Evolutionary conservation across 2,888 invertebrate genomes (phyloP), one percentile per base, ranked within the genome.

Genomic region (Eilema depressum): DNA sequence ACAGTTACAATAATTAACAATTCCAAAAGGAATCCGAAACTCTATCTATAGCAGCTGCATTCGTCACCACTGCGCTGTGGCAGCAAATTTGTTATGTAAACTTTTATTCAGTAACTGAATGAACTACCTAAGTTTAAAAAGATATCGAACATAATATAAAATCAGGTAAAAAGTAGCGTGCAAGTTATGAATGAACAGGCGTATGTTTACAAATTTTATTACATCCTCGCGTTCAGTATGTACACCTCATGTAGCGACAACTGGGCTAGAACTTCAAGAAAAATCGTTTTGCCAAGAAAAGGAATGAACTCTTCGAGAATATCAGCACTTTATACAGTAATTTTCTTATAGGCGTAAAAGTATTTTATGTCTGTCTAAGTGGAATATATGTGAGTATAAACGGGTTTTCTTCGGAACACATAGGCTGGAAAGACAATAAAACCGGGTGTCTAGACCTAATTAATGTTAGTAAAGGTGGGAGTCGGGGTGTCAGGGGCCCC

Each of bases 191-290:
- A 47, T 23, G 17, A 10, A 17, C 0, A 33, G 5, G 66, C 78
- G 81, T 86, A 37, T 79, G 69, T 85, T 85, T 83, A 5, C 80
- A 79, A 63, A 60, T 81, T 86, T 84, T 86, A 85, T 86, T 85
- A 85, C 82, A 79, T 84, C 85, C 83, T 84, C 77, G 71, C 82
- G 79, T 76, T 78, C 79, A 82, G 85, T 80, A 81, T 76, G 77
- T 83, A 82, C 83, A 80, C 64, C 67, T 81, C 80, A 81, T 80
- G 83, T 79, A 77, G 77, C 71, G 73, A 67, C 68, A 71, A 81
- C 79, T 74, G 66, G 82, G 78, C 78, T 83, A 80, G 77, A 81
- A 81, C 63, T 82, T 77, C 60, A 70, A 59, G 77, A 78, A 76
- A 81, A 75, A 81, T 79, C 71, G 77, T 76, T 79, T 73, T 75